Percentiles rank a stretch among this genome's conserved stretches.
Conservation (phyloP, 2,113 vertebrate species). For the Catharus minimus region DNA sequence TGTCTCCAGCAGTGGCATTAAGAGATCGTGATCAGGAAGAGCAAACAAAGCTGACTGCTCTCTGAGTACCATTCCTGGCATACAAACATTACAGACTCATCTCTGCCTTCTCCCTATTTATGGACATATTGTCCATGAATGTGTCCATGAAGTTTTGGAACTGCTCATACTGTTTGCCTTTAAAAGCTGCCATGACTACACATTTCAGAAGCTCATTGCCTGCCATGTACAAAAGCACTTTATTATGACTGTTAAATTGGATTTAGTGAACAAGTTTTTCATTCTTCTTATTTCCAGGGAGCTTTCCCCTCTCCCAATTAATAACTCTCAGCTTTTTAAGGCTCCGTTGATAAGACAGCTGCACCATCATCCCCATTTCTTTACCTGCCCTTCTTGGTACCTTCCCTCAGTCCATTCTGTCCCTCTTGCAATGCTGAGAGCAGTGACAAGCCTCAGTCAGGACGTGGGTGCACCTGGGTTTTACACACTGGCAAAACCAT, state of each 20-base stretch:
- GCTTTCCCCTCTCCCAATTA: neutral
- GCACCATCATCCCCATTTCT: neutral
- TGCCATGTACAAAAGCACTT: neutral
- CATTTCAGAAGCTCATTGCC: neutral
- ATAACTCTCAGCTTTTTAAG: neutral
- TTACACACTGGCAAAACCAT: neutral
- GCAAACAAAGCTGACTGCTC: neutral
- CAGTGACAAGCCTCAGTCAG: neutral
- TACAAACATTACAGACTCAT: neutral
- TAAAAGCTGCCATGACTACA: neutral
- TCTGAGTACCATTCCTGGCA: neutral
- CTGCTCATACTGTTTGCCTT: neutral
- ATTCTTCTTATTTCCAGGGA: neutral
- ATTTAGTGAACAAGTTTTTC: neutral
- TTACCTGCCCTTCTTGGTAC: neutral
- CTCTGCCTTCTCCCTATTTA: neutral
- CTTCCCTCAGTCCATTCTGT: neutral
- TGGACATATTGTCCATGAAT: neutral
- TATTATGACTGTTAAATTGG: neutral
- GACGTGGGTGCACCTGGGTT: neutral
- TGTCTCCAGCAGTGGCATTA: neutral
- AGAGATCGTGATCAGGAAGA: neutral
- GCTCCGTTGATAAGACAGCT: neutral
- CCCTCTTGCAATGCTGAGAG: neutral
- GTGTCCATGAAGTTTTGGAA: neutral